Base-by-base conservation (phyloP, 2,113 vertebrate species). In the Nyctereutes procyonoides region DNA sequence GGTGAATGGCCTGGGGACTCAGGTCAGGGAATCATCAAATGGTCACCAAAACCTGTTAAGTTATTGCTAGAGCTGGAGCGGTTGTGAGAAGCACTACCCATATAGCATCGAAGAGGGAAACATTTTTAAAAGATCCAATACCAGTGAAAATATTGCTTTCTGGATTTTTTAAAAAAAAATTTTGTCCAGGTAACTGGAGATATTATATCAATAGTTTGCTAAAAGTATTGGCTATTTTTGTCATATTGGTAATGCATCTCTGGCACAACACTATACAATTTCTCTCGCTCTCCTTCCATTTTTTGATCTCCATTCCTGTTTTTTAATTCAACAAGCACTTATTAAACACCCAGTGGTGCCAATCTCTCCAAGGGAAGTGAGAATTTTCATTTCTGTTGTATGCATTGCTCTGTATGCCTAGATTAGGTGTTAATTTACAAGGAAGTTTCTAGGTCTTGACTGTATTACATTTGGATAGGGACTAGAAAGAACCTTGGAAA, bases 1-100 rank as follows among this genome's bases (percentile, higher is more conserved):
- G 82, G 43, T 88, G 86, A 96, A 88, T 95, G 81, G 15, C 2
- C 22, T 74, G 4, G n/a, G 51, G 24, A 95, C 38, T 93, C 73
- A 91, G 92, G 22, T 73, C 86, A 80, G 19, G 43, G 63, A 90
- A 30, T 2, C 53, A 83, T 28, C 9, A 56, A 58, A 58, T 77
- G 30, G 30, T 90, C 55, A 96, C 71, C 32, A 81, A 82, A 55
- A 69, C 5, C 60, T 69, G 22, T 65, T 17, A 92, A 28, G 2
- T 38, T 26, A n/a, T 8, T 82, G 17, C 35, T 67, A 38, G 43
- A 51, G 8, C 14, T 43, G 55, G 4, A 93, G 11, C 8, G 26
- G 30, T 48, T 58, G 26, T 74, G 63, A 73, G 38, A 87, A 63
- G 26, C 11, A 38, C 11, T 58, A 60, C 26, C 10, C 17, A 69